Percentiles rank a stretch among this genome's conserved stretches.
Conservation (phyloP, 2,888 invertebrate genomes). For the Diploptera punctata region DNA sequence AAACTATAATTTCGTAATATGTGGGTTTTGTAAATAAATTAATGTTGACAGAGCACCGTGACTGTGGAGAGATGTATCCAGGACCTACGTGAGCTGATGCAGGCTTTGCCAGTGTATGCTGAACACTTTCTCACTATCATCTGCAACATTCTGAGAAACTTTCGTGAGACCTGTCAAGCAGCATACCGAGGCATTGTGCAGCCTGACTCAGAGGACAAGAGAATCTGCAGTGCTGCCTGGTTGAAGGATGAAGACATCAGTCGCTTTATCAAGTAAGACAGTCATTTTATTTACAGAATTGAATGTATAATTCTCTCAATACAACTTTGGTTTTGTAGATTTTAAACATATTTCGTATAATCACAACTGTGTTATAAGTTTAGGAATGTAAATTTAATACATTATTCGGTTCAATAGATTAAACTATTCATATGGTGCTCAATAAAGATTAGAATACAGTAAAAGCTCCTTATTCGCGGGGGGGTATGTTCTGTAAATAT, state of each 20-base stretch:
- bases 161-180: slow-evolving; percentile 75
- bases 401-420: no score
- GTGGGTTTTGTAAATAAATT: slow-evolving; percentile 37
- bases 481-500: no score
- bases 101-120: slow-evolving; percentile 74
- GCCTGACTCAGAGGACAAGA: slow-evolving; percentile 76
- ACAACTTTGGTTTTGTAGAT: no score
- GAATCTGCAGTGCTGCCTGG: slow-evolving; percentile 87
- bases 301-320: no score
- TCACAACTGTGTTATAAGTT: no score
- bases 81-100: slow-evolving; percentile 72
- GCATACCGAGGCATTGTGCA: slow-evolving; percentile 80
- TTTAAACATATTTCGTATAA: no score
- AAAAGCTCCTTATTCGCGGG: no score
- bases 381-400: no score
- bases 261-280: slow-evolving; percentile 79
- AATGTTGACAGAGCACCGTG: slow-evolving; percentile 74
- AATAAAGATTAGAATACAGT: no score
- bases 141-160: slow-evolving; percentile 72
- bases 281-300: no score
- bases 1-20: not conserved
- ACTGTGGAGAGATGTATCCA: slow-evolving; percentile 71
- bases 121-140: slow-evolving; percentile 77
- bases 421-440: no score
- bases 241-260: slow-evolving; percentile 95